These are phyloP conservation scores for Gallinago media DNA, from an alignment of 2,113 vertebrate species.

Conservation along the genomic window DNA sequence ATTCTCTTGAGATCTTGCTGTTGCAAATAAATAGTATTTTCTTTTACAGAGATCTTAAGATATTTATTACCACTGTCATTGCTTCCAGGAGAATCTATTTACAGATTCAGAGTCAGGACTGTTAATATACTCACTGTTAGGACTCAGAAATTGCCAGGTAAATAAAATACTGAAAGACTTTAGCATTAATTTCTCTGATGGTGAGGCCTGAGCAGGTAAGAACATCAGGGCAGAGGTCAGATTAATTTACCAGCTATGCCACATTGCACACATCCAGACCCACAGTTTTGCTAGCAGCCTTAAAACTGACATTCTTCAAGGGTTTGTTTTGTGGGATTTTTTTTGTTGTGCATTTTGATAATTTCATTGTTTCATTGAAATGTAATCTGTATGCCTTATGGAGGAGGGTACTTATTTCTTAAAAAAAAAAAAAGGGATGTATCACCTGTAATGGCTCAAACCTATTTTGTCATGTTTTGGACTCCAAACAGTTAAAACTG, in stretches of 20 bases:
- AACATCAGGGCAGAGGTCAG: not conserved
- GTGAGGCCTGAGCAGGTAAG: not conserved
- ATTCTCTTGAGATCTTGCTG: not conserved
- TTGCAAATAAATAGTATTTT: not conserved
- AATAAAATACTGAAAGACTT: not conserved
- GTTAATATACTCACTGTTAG: not conserved
- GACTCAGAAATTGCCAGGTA: not conserved
- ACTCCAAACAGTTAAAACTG: not conserved
- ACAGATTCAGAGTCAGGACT: not conserved
- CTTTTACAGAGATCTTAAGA: not conserved
- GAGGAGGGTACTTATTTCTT: not conserved
- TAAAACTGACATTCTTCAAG: not conserved
- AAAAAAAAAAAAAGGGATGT: not conserved
- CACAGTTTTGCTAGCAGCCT: not conserved
- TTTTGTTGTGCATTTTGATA: not conserved
- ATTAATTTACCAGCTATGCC: not conserved
- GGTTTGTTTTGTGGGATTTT: not conserved
- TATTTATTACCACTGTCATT: not conserved
- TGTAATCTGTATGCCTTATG: not conserved
- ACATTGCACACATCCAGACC: rapidly evolving
- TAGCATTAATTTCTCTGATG: not conserved
- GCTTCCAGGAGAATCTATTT: not conserved
- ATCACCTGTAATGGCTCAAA: not conserved
- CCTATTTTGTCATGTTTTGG: not conserved
- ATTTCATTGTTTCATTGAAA: not conserved